Base-by-base conservation (phyloP, 2,113 vertebrate species). In the Vidua macroura region DNA sequence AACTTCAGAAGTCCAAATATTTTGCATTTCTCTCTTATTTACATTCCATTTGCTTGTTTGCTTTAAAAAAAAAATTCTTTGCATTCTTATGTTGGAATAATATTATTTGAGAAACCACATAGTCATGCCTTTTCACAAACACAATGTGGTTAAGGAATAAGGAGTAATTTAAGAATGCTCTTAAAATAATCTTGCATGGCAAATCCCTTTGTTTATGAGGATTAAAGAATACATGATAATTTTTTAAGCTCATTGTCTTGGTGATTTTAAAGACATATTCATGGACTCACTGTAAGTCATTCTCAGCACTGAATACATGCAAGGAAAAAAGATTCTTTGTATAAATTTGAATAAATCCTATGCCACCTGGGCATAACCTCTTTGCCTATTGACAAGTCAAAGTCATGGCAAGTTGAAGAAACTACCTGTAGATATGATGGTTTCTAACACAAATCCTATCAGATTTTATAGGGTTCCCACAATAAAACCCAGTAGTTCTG, bases 11-110 rank as follows among this genome's bases (percentile, higher is more conserved):
- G 55, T 80, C 78, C 55, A 87, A 92, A 92, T 87, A 96, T 83
- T 95, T 96, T 92, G 59, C 24, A 25, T 88, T 94, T 86, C 75
- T 64, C 18, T 23, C 91, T 73, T 95, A 87, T 91, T 95, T 83
- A 94, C 84, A 88, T 86, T 95, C 75, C 70, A 85, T 79, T 94
- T 93, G 11, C 86, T 93, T 95, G 55, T 74, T 92, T 81, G 31
- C 1, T 48, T n/a, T 33, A 7, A 20, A 35, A 44, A 52, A 73
- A 51, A 21, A 30, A 75, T 53, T 74, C 58, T 76, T 69, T 87
- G 59, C 78, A 67, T 92, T 90, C 27, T 74, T 83, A 49, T 51
- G 30, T 44, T 80, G 51, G 44, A 95, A 90, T 92, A 85, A 69
- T 53, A 55, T 79, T 91, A 89, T 83, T 70, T 91, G 74, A 89